Evolutionary conservation across 2,797 vertebrate genomes (phyloP).

Genomic region (Pangasius djambal): DNA sequence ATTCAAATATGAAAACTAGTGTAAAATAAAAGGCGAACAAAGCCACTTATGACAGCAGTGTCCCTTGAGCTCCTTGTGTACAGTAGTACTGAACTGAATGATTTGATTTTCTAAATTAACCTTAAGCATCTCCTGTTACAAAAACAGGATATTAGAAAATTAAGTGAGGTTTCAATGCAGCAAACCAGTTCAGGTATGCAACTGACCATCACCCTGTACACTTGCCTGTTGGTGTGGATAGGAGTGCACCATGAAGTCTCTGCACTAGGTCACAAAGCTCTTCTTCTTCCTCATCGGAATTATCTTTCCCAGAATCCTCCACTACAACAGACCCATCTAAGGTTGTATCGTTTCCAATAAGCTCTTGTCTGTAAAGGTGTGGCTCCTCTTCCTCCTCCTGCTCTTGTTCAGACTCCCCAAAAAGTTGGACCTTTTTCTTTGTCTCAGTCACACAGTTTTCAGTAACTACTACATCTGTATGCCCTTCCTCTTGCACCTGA

Average conservation of each 20-base stretch:
- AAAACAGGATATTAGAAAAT: background rate
- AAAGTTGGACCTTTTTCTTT: background rate
- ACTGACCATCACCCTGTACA: background rate
- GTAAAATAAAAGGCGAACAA: background rate
- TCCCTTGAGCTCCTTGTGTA: background rate
- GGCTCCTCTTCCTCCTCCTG: background rate
- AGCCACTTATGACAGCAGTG: background rate
- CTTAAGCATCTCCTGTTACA: background rate
- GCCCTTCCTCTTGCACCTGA: constrained; percentile 32
- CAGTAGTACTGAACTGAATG: background rate
- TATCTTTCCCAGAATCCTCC: constrained; percentile 24
- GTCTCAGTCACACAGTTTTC: background rate
- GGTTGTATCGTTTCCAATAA: background rate
- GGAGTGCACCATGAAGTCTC: constrained; percentile 69
- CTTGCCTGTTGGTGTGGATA: constrained; percentile 63
- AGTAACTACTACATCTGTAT: constrained; percentile 24
- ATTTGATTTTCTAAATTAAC: background rate
- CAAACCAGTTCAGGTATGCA: background rate
- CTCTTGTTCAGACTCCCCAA: background rate
- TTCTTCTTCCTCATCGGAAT: constrained; percentile 41
- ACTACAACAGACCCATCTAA: constrained; percentile 3
- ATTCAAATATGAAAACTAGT: background rate
- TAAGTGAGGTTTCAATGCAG: background rate
- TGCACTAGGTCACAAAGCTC: constrained; percentile 71
- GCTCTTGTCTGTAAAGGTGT: constrained; percentile 10